Evolutionary conservation across 2,113 vertebrate species (phyloP).

Genomic region (Dolichallabes microphthalmus): DNA sequence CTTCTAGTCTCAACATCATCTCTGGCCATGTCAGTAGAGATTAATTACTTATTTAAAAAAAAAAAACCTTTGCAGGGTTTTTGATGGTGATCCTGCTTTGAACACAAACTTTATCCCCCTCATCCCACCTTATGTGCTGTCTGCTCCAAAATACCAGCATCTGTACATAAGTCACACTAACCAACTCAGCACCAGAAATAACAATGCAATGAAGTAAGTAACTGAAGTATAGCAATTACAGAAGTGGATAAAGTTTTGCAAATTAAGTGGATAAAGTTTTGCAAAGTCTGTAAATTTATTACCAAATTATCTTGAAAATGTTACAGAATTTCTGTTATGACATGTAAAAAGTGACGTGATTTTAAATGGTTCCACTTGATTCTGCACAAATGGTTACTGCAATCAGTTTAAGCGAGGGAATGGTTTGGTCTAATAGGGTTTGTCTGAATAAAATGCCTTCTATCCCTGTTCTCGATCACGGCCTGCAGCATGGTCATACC

Average conservation of each 20-base stretch:
- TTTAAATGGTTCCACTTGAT: constrained; percentile 48
- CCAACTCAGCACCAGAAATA: constrained; percentile 61
- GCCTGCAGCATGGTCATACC: constrained; percentile 56
- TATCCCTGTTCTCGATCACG: constrained; percentile 34
- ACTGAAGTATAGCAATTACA: constrained; percentile 34
- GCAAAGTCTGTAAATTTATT: constrained; percentile 30
- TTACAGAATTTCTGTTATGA: constrained; percentile 38
- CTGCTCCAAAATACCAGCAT: constrained; percentile 84
- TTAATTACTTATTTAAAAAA: constrained; percentile 48
- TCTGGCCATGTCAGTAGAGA: constrained; percentile 50
- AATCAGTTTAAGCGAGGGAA: constrained; percentile 36
- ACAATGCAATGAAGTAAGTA: constrained; percentile 64
- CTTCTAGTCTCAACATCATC: constrained; percentile 47
- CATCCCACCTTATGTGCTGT: constrained; percentile 46
- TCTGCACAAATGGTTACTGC: constrained; percentile 42
- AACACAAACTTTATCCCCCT: constrained; percentile 55
- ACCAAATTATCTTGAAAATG: constrained; percentile 32
- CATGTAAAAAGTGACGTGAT: constrained; percentile 33
- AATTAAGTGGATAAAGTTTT: constrained; percentile 33
- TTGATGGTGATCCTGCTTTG: constrained; percentile 62
- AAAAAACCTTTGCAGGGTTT: constrained; percentile 45
- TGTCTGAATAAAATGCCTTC: constrained; percentile 41
- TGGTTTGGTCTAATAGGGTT: constrained; percentile 29
- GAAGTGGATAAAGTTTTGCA: constrained; percentile 33
- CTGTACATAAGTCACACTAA: constrained; percentile 88